Base-by-base conservation (phyloP, 2,888 invertebrate species). In the Carpatolechia fugitivella region DNA sequence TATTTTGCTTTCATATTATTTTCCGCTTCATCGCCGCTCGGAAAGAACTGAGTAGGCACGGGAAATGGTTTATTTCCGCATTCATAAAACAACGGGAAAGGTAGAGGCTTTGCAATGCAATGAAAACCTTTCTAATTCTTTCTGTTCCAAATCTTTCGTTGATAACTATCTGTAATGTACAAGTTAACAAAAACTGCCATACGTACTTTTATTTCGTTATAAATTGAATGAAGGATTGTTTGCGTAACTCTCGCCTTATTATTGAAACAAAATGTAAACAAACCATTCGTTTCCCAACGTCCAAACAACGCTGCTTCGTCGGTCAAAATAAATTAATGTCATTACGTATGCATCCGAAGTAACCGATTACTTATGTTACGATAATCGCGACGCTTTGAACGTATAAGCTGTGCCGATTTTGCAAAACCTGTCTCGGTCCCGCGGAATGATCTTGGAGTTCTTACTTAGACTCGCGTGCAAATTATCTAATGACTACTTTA, bases 281-380 rank as follows among this genome's bases (percentile, higher is more conserved):
- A 16, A 47, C 31, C 3, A 31, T 31, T 14, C 30, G 30, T 47
- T 47, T 31, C 14, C 16, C 6, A 29, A 44, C 11, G 18, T 47
- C 16, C 31, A 47, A 47, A 47, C 47, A 31, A 13, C 48, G 48
- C 33, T 7, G 44, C 44, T 5, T 20, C 24, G 3, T 20, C n/a
- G 30, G 16, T 35, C 35, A n/a, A 35, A 49, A 49, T 20, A 20
- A 49, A 49, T 49, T 35, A 49, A 49, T 35, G 29, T 35, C 30
- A 35, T 49, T 35, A 35, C 49, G 33, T 49, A 49, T 35, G 35
- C 33, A 35, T 35, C 40, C 40, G 40, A 38, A 38, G 20, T 20
- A 49, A 49, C 16, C 49, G 49, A 49, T 35, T 49, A 49, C 49
- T 49, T 49, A 35, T 31, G 29, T 49, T 49, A 49, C 49, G 33